These are phyloP conservation scores for Chrysomallon squamiferum DNA, from an alignment of 1,140 invertebrate species.

Conservation along the genomic window DNA sequence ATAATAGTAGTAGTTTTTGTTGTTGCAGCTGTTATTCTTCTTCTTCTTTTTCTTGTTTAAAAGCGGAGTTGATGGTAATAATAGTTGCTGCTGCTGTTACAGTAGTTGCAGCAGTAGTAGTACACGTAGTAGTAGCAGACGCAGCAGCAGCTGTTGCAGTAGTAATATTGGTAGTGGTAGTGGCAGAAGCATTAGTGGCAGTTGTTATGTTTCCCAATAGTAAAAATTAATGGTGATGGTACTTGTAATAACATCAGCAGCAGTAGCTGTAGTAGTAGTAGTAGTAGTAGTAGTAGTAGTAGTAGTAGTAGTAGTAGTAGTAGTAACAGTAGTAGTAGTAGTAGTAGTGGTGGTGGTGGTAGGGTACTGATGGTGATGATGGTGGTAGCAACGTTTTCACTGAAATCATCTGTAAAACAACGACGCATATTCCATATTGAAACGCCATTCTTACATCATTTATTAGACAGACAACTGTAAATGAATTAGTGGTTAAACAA, in stretches of 20 bases:
- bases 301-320: not conserved
- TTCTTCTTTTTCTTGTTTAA: no score
- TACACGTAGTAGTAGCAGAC: conserved; percentile 5
- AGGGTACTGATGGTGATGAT: not conserved
- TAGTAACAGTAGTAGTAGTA: not conserved
- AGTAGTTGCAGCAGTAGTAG: conserved; percentile 5
- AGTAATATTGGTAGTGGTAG: no score
- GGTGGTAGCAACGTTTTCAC: not conserved
- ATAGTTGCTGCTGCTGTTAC: no score
- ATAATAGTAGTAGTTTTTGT: conserved; percentile 1
- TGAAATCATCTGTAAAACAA: not conserved
- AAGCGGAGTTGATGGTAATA: conserved; percentile 1
- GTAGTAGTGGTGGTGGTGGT: not conserved
- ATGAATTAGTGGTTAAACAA: no score
- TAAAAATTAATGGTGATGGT: no score
- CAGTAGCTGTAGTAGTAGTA: not conserved
- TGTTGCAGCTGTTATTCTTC: no score
- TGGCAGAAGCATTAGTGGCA: no score
- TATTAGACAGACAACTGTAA: no score
- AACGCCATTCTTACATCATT: not conserved
- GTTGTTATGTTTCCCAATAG: no score
- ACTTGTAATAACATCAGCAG: no score
- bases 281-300: not conserved
- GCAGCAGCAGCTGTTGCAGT: no score
- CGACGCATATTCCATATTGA: not conserved